Conservation (phyloP, 2,888 invertebrate species). For the Tachystola acroxantha region DNA sequence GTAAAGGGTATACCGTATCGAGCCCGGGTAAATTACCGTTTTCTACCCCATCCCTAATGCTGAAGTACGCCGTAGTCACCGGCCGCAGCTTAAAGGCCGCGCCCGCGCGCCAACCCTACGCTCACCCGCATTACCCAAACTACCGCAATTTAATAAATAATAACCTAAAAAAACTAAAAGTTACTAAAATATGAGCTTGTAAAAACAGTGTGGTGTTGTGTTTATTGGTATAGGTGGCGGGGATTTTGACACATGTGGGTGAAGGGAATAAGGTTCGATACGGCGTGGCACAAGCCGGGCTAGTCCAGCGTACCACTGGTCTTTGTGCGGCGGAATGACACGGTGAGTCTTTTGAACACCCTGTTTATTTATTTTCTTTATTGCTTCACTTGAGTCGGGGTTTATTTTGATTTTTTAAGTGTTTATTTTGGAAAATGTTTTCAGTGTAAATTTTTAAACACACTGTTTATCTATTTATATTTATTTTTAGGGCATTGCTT, state of each 20-base stretch:
- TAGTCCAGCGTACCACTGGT: constrained; percentile 46
- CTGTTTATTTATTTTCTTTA: neutral
- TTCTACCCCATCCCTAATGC: constrained; percentile 34
- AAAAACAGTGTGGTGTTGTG: constrained; percentile 20
- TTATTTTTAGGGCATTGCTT: too few species aligned
- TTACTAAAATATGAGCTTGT: constrained; percentile 13
- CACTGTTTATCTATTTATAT: too few species aligned
- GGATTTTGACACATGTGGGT: constrained; percentile 71
- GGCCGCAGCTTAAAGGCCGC: constrained; percentile 47
- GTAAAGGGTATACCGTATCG: too few species aligned
- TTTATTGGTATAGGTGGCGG: constrained; percentile 30
- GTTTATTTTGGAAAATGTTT: too few species aligned
- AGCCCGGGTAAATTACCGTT: neutral
- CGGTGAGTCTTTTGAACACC: constrained; percentile 45
- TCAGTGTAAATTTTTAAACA: too few species aligned
- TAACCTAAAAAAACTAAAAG: constrained; percentile 9
- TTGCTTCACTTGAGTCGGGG: neutral
- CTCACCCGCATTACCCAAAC: constrained; percentile 27
- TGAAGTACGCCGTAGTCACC: constrained; percentile 44
- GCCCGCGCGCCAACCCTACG: constrained; percentile 38
- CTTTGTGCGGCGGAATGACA: constrained; percentile 65
- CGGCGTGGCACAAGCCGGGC: constrained; percentile 72
- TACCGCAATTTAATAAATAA: constrained; percentile 13
- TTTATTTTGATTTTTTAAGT: too few species aligned
- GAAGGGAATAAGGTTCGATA: constrained; percentile 63